A percentile compares a stretch with the other conserved stretches of the same genome.
Evolutionary conservation across 2,888 invertebrate species (phyloP).

Genomic region (Rosalia funebris): DNA sequence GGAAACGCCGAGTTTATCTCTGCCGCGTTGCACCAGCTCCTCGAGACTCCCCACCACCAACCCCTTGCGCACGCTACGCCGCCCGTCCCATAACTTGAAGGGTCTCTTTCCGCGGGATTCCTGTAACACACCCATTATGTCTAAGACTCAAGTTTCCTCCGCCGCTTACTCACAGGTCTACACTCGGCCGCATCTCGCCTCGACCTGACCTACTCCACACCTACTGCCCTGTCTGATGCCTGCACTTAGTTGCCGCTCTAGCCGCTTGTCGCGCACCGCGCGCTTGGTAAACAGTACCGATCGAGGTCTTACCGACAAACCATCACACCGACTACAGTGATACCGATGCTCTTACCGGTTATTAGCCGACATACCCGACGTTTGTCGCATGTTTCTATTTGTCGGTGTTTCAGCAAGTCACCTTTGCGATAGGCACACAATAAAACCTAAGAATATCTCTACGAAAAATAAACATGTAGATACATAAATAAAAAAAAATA

Average conservation of each 20-base stretch:
- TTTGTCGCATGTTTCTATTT: too few species aligned
- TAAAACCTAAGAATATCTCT: too few species aligned
- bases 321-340: constrained; percentile 10
- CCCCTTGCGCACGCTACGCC: constrained; percentile 92
- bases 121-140: constrained; percentile 60
- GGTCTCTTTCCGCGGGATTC: constrained; percentile 96
- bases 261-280: constrained; percentile 45
- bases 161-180: constrained; percentile 38
- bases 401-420: too few species aligned
- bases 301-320: constrained; percentile 30
- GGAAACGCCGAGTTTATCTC: constrained; percentile 90
- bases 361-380: too few species aligned
- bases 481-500: too few species aligned
- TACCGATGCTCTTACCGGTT: too few species aligned
- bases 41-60: constrained; percentile 92
- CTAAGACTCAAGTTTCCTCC: constrained; percentile 20
- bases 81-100: constrained; percentile 97
- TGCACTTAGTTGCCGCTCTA: constrained; percentile 44
- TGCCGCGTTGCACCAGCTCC: constrained; percentile 76
- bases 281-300: constrained; percentile 40
- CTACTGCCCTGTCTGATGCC: constrained; percentile 47
- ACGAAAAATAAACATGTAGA: too few species aligned
- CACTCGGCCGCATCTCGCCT: constrained; percentile 53
- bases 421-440: too few species aligned
- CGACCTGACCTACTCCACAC: constrained; percentile 60